phyloP scores from a whole-genome alignment of 1,140 invertebrate species.

The Brachionus angularis region DNA sequence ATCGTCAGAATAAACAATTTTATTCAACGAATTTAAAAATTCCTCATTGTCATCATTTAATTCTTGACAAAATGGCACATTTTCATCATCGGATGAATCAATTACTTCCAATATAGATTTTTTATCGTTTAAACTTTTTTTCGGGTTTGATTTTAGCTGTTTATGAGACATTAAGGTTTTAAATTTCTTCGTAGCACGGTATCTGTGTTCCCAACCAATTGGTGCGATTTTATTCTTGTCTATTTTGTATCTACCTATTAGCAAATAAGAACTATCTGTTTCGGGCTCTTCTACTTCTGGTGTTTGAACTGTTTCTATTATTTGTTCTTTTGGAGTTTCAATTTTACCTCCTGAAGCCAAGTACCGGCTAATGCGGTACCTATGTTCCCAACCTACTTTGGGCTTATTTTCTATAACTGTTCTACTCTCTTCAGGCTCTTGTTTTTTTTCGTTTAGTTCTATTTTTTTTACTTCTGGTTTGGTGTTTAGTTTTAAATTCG shows the following conservation, averaged over 20 bases:
- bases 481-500: neutral
- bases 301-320: too few species aligned
- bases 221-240: constrained; percentile 14
- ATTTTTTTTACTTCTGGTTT: neutral
- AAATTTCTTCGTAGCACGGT: constrained; percentile 18
- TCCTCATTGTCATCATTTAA: neutral
- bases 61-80: constrained; percentile 15
- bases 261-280: neutral
- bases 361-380: neutral
- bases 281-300: neutral
- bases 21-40: neutral
- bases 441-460: too few species aligned
- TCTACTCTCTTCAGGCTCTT: neutral
- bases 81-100: neutral
- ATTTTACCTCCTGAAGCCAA: neutral
- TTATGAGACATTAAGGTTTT: constrained; percentile 2
- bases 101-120: neutral
- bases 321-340: neutral
- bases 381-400: neutral
- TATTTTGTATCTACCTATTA: constrained; percentile 11
- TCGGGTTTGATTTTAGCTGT: neutral
- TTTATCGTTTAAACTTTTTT: constrained; percentile 4
- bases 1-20: neutral
- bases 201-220: constrained; percentile 1
- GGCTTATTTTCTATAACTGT: neutral